Evolutionary conservation across 1,140 invertebrate genomes (phyloP), one percentile per base, ranked within the genome.

Genomic region (Drosophila gunungcola): DNA sequence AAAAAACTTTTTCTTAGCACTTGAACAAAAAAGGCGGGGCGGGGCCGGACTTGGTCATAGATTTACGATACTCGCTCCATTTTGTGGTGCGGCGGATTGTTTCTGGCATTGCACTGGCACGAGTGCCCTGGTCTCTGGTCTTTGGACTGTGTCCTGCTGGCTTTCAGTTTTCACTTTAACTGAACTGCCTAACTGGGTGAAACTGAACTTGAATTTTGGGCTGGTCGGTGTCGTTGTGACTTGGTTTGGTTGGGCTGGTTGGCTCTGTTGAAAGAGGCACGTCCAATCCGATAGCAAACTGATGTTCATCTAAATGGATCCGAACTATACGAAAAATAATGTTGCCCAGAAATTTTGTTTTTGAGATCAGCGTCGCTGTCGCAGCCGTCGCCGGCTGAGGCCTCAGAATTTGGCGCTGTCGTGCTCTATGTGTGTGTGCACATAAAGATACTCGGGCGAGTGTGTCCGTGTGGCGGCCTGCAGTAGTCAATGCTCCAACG

Each of bases 301-400:
- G 91, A 91, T 92, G 84, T 92, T 92, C 91, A 92, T 92, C 91
- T 92, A 92, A 92, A 92, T 88, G 88, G 88, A 86, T 92, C 91
- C 85, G 81, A 90, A 91, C 84, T 90, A 91, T 92, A 86, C 73
- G 77, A 89, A 91, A 85, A 83, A 86, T 89, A 91, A 86, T 91
- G 91, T 91, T 80, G 91, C 72, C 84, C 84, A 84, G 78, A 89
- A 89, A 91, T 70, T 75, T 72, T 75, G 72, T 68, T 91, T 91
- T 90, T 79, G 81, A 76, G 83, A 90, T 89, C 89, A 78, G 73
- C 82, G 70, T 67, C 65, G 73, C 10, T 38, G 74, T 38, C 42
- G 63, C 46, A 42, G 72, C 53, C 42, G 61, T 16, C 54, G 80
- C 36, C 36, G 51, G 41, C 65, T 39, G 52, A n/a, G 36, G 53